phyloP scores from a whole-genome alignment of 1,140 invertebrate genomes.

The Rhagoletis pomonella region DNA sequence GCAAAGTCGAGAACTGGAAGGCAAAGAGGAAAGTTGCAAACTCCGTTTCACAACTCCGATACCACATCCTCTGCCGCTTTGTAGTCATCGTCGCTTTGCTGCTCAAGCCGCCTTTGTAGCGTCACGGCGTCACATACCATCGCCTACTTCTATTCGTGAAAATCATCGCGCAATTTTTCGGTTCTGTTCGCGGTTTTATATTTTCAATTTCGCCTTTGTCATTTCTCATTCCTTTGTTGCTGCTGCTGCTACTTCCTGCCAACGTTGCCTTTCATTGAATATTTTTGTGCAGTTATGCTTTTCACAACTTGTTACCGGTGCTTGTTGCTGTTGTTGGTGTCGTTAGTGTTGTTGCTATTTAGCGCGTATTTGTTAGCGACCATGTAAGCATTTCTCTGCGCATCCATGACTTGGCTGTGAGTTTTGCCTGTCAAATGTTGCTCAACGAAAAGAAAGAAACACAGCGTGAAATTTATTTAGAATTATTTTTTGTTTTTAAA shows the following conservation, averaged over 20 bases:
- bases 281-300: constrained; percentile 14
- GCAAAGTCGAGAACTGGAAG: not conserved
- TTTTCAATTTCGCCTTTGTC: not conserved
- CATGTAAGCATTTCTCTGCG: not conserved
- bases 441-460: constrained; percentile 21
- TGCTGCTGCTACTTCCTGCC: not conserved
- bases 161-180: constrained; percentile 44
- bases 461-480: constrained; percentile 40
- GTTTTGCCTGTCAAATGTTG: constrained; percentile 23
- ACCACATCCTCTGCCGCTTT: not conserved
- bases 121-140: constrained; percentile 7
- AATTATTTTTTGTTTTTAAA: constrained; percentile 15
- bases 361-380: constrained; percentile 24
- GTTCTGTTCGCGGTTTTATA: constrained; percentile 18
- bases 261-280: not conserved
- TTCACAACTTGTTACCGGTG: constrained; percentile 4
- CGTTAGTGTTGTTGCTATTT: not conserved
- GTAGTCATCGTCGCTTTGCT: not conserved
- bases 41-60: not conserved
- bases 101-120: not conserved
- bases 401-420: not conserved
- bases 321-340: not conserved
- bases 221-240: not conserved
- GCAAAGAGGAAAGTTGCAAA: not conserved
- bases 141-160: constrained; percentile 27